phyloP scores from a whole-genome alignment of 2,888 invertebrate species.

The Octonoba sinensis region DNA sequence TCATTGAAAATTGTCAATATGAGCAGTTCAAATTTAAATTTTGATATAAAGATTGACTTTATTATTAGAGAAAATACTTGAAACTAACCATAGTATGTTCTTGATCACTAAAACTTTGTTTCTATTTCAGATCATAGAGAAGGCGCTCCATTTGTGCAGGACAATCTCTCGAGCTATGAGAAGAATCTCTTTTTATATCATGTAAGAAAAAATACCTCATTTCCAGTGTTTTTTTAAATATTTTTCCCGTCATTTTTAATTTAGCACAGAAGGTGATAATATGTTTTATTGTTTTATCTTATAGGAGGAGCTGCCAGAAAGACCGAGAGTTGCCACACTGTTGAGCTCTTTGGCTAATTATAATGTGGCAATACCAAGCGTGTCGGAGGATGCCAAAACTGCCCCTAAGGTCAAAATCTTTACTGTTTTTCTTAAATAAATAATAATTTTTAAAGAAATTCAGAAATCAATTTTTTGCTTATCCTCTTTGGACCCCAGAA shows the following conservation, averaged over 20 bases:
- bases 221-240: not conserved
- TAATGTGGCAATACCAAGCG: slow-evolving; percentile 90
- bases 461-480: too few species aligned
- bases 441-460: not conserved
- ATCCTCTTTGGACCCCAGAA: too few species aligned
- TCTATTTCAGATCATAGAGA: slow-evolving; percentile 40
- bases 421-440: not conserved
- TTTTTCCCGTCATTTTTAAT: not conserved
- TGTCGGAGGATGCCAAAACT: slow-evolving; percentile 69
- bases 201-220: slow-evolving; percentile 53
- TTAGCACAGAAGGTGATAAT: not conserved
- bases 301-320: slow-evolving; percentile 81
- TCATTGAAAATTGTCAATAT: too few species aligned
- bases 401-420: slow-evolving; percentile 41
- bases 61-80: too few species aligned
- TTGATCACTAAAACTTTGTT: not conserved
- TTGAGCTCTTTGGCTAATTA: slow-evolving; percentile 93
- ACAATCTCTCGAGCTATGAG: slow-evolving; percentile 55
- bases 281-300: slow-evolving; percentile 30
- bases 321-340: slow-evolving; percentile 88
- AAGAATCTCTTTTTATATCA: slow-evolving; percentile 59
- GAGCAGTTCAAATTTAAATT: too few species aligned
- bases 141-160: slow-evolving; percentile 41
- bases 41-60: too few species aligned
- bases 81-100: too few species aligned